phyloP scores from a whole-genome alignment of 2,888 invertebrate species.

The Tiliacea citrago region DNA sequence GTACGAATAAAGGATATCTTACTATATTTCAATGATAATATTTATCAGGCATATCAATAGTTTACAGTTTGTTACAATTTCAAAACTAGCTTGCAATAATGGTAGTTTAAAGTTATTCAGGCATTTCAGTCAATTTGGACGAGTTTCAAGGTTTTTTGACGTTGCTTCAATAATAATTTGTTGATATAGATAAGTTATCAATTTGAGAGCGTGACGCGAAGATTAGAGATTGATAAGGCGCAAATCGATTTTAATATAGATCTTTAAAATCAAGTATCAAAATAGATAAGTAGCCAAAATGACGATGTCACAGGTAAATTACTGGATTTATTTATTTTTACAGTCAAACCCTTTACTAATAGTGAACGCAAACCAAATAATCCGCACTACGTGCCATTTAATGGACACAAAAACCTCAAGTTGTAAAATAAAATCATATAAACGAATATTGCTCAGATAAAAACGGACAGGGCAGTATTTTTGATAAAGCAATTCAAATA shows the following conservation, averaged over 20 bases:
- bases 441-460: constrained; percentile 72
- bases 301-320: not conserved
- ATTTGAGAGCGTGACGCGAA: not conserved
- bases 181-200: constrained; percentile 1
- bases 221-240: constrained; percentile 7
- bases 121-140: not conserved
- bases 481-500: constrained; percentile 84
- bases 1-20: constrained; percentile 11
- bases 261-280: constrained; percentile 12
- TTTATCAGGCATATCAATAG: not conserved
- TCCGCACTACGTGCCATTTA: constrained; percentile 45
- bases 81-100: constrained; percentile 6
- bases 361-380: constrained; percentile 34
- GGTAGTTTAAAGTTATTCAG: constrained; percentile 22
- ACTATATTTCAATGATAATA: constrained; percentile 10
- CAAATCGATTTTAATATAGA: not conserved
- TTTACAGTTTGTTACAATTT: constrained; percentile 14
- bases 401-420: constrained; percentile 63
- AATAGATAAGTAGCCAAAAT: not conserved
- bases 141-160: constrained; percentile 24
- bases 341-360: not conserved
- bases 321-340: not conserved
- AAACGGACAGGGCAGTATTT: constrained; percentile 79
- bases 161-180: constrained; percentile 1
- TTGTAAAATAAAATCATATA: constrained; percentile 71